Conservation (phyloP, 2,113 vertebrate species). For the Datnioides undecimradiatus region DNA sequence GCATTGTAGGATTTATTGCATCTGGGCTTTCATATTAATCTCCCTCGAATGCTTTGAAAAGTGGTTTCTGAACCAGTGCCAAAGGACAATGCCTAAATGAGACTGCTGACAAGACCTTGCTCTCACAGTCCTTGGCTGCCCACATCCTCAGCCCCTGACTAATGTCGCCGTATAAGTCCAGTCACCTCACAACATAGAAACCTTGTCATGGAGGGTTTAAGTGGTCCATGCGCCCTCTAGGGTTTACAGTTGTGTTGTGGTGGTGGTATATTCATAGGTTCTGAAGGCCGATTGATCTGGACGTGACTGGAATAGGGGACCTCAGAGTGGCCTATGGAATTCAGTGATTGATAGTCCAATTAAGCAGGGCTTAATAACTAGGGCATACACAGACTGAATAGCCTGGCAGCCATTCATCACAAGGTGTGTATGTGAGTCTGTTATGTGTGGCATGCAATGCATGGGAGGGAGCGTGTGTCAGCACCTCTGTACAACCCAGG, state of each 20-base stretch:
- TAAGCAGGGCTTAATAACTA: slow-evolving; percentile 82
- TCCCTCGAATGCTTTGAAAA: slow-evolving; percentile 37
- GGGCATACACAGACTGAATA: slow-evolving; percentile 71
- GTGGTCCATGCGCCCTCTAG: slow-evolving; percentile 16
- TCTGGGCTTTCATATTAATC: slow-evolving; percentile 50
- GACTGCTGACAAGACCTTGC: slow-evolving; percentile 39
- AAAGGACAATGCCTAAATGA: slow-evolving; percentile 44
- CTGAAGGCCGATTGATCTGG: slow-evolving; percentile 61
- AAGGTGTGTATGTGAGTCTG: slow-evolving; percentile 52
- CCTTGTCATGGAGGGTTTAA: slow-evolving; percentile 11
- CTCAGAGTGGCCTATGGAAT: slow-evolving; percentile 57
- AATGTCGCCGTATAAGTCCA: slow-evolving; percentile 29
- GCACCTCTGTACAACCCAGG: slow-evolving; percentile 40
- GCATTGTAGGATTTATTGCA: slow-evolving; percentile 49
- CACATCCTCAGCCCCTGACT: slow-evolving; percentile 14
- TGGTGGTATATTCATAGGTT: slow-evolving; percentile 55
- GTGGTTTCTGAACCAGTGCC: slow-evolving; percentile 43
- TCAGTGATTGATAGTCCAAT: slow-evolving; percentile 82
- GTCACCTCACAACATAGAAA: slow-evolving; percentile 24
- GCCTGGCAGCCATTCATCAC: slow-evolving; percentile 79
- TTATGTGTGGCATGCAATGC: slow-evolving; percentile 42
- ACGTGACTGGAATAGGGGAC: slow-evolving; percentile 71
- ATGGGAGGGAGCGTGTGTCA: slow-evolving; percentile 46
- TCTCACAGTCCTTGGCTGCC: slow-evolving; percentile 35
- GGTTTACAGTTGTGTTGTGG: slow-evolving; percentile 39